These are phyloP conservation scores for Hippocampus mohnikei DNA, from an alignment of 2,113 vertebrate species.

Conservation along the genomic window DNA sequence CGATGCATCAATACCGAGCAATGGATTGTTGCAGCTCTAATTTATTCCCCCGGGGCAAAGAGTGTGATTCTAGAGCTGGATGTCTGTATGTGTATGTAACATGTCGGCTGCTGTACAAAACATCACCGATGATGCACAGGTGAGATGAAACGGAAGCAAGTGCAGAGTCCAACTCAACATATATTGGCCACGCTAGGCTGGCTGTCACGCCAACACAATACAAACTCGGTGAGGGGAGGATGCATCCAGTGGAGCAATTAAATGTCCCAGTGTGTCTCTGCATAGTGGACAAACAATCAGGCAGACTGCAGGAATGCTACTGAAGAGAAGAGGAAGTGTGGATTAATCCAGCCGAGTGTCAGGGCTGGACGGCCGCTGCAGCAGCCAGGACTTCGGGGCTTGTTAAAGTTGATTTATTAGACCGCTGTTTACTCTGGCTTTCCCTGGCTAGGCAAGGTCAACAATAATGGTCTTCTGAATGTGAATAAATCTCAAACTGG, in stretches of 20 bases:
- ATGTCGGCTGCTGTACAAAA: constrained; percentile 44
- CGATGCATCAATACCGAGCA: neutral
- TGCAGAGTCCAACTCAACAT: constrained; percentile 54
- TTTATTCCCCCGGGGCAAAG: constrained; percentile 48
- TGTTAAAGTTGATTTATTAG: constrained; percentile 82
- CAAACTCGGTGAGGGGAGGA: constrained; percentile 51
- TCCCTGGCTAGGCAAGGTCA: constrained; percentile 74
- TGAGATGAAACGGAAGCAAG: constrained; percentile 61
- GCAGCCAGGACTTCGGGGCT: constrained; percentile 63
- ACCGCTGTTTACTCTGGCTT: constrained; percentile 73
- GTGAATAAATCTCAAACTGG: constrained; percentile 73
- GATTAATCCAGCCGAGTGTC: constrained; percentile 68
- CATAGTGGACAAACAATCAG: constrained; percentile 49
- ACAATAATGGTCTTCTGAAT: constrained; percentile 76
- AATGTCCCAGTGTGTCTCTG: constrained; percentile 58
- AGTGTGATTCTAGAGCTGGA: constrained; percentile 32
- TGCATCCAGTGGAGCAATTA: constrained; percentile 72
- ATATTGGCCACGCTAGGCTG: constrained; percentile 50
- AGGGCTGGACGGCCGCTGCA: constrained; percentile 59
- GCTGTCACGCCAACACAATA: constrained; percentile 16
- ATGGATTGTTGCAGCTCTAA: constrained; percentile 23
- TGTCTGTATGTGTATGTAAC: constrained; percentile 14
- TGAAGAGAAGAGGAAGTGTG: constrained; percentile 55
- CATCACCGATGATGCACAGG: constrained; percentile 55
- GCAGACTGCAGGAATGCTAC: constrained; percentile 69